Evolutionary conservation across 1,140 invertebrate species (phyloP), one percentile per base, ranked within the genome.

Genomic region (Cryptotermes secundus): DNA sequence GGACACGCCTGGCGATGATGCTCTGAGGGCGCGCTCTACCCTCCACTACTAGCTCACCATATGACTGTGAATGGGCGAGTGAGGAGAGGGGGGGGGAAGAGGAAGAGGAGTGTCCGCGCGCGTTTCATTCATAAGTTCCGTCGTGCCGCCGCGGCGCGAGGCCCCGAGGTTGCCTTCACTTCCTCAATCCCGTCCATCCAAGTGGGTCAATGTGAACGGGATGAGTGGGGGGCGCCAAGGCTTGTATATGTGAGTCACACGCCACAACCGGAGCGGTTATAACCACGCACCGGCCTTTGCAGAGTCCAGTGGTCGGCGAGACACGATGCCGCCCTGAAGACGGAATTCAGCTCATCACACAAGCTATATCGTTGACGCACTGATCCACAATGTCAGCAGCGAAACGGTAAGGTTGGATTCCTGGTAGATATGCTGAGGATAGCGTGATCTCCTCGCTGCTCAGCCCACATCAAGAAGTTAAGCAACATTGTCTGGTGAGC

Each of bases 121-220:
- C 59, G n/a, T 72, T 72, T 72, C 59, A 72, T 72, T 72, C 59
- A 72, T 14, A 72, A 72, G 59, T 72, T 72, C 59, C 59, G 59
- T 72, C 59, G 59, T 72, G 59, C 59, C 59, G 59, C 59, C 59
- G 59, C 59, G 59, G 59, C 59, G 59, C 59, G 59, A 72, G 59
- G 59, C 59, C 59, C 59, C 59, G 59, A 72, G 59, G 59, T 72
- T 72, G 59, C 59, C 59, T 26, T 16, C 59, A 72, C 59, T 72
- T 31, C 59, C 59, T 72, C 59, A n/a, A 72, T 72, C 59, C 59
- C 59, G 26, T 26, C 59, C 59, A 72, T 72, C 59, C 59, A 72
- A 72, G 59, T 72, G 59, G 59, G 59, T 72, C 59, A 72, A 72
- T 72, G 59, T 72, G 59, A 72, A 72, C 26, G 26, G 59, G 59